phyloP scores from a whole-genome alignment of 1,140 invertebrate genomes.

The Lamellibrachia luymesi region DNA sequence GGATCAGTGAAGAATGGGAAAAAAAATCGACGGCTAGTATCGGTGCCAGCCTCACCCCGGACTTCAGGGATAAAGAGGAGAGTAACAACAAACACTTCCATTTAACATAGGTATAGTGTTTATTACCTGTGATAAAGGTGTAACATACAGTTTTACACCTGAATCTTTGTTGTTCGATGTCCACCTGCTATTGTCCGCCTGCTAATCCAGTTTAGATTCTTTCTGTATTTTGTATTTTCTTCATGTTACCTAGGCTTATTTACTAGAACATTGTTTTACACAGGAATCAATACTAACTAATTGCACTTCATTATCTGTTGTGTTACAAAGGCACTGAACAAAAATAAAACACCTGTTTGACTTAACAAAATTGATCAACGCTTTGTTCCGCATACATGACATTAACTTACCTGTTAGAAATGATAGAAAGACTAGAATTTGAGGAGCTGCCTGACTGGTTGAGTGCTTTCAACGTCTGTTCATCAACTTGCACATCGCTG shows the following conservation, averaged over 20 bases:
- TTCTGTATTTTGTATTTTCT: not conserved
- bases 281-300: not conserved
- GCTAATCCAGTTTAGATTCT: not conserved
- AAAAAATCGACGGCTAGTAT: no score
- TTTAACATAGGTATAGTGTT: no score
- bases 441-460: constrained; percentile 56
- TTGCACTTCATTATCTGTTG: not conserved
- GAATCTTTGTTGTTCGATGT: no score
- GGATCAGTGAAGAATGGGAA: no score
- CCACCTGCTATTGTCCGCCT: no score
- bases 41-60: no score
- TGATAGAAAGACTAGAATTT: constrained; percentile 55
- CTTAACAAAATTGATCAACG: not conserved
- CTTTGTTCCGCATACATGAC: not conserved
- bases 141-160: no score
- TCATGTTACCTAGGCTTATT: not conserved
- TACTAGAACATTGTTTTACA: not conserved
- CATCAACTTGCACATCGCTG: constrained; percentile 56
- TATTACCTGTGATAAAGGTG: no score
- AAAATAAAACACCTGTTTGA: not conserved
- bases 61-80: no score
- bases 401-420: constrained; percentile 45
- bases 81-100: no score
- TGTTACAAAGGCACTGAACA: not conserved
- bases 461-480: constrained; percentile 44